Evolutionary conservation across 2,797 vertebrate species (phyloP).

Genomic region (Trachurus trachurus): DNA sequence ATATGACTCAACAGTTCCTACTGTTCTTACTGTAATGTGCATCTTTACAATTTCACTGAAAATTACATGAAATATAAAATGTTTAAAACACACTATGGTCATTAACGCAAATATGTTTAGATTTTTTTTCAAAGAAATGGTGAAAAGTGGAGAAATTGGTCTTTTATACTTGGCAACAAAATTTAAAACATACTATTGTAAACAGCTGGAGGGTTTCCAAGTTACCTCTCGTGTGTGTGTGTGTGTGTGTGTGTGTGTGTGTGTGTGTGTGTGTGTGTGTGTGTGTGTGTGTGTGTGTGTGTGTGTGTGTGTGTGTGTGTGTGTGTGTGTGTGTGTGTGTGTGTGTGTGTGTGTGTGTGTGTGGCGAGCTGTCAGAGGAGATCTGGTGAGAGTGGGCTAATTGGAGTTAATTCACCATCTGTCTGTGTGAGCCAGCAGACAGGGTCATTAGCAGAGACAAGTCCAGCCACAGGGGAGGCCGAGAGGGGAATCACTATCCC

Average conservation of each 20-base stretch:
- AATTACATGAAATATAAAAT: background rate
- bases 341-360: constrained; percentile 51
- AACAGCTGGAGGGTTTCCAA: constrained; percentile 10
- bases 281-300: constrained; percentile 51
- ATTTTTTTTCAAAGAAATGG: background rate
- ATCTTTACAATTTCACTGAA: background rate
- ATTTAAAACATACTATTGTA: constrained; percentile 14
- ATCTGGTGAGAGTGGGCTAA: constrained; percentile 83
- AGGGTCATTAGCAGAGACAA: constrained; percentile 85
- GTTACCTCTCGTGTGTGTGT: constrained; percentile 3
- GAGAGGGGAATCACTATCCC: constrained; percentile 74
- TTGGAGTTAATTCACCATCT: constrained; percentile 87
- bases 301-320: constrained; percentile 46
- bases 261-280: constrained; percentile 51
- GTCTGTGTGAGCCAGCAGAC: constrained; percentile 79
- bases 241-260: constrained; percentile 47
- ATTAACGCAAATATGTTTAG: background rate
- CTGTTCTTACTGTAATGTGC: background rate
- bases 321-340: constrained; percentile 47
- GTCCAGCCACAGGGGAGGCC: constrained; percentile 82
- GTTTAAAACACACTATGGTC: background rate
- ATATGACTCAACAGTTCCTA: constrained; percentile 32
- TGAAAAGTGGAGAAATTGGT: background rate
- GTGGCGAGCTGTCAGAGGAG: constrained; percentile 77
- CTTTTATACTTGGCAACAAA: constrained; percentile 1